Conservation (phyloP, 2,888 invertebrate genomes). For the Lysandra coridon region DNA sequence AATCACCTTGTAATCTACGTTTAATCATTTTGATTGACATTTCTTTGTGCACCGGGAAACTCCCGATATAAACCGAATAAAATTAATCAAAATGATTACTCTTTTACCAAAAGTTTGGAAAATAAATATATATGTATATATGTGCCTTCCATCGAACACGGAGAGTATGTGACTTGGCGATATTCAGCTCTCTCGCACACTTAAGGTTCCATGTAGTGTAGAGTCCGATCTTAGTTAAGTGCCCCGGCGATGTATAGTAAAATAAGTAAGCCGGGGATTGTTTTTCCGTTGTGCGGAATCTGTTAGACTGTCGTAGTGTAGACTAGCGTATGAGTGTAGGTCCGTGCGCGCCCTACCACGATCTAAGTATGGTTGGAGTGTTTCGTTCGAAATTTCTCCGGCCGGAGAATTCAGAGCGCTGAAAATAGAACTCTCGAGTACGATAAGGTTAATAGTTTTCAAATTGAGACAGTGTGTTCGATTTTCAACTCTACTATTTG, state of each 20-base stretch:
- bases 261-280: conserved; percentile 64
- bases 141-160: conserved; percentile 28
- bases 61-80: neutral
- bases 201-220: conserved; percentile 73
- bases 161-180: neutral
- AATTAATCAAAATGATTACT: conserved; percentile 1
- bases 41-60: conserved; percentile 13
- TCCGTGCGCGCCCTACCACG: conserved; percentile 54
- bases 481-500: neutral
- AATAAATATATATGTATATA: conserved; percentile 31
- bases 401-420: neutral
- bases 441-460: neutral
- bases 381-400: neutral
- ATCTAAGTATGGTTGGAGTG: conserved; percentile 39
- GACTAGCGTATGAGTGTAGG: conserved; percentile 71
- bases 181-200: conserved; percentile 40
- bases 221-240: conserved; percentile 56
- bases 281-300: conserved; percentile 78
- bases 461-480: neutral
- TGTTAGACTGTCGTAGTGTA: conserved; percentile 78
- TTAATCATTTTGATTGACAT: neutral
- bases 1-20: neutral
- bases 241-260: conserved; percentile 67
- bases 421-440: neutral
- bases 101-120: conserved; percentile 26